Conservation (phyloP, 2,888 invertebrate species). For the Eurytoma californica region DNA sequence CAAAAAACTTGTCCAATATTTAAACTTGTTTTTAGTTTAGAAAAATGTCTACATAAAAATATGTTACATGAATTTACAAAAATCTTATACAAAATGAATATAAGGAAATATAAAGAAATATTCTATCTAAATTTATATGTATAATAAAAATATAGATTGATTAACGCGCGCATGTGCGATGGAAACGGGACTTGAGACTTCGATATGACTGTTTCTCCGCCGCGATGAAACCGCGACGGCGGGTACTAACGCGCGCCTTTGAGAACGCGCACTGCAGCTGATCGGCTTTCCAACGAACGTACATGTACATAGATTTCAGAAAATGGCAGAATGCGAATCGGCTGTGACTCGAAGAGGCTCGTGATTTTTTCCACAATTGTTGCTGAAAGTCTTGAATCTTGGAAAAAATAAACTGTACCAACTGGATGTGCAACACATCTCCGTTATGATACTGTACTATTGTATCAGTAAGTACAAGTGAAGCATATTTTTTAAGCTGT, state of each 20-base stretch:
- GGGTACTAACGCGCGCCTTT: slow-evolving; percentile 40
- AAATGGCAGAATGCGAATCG: slow-evolving; percentile 62
- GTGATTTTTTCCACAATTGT: not conserved
- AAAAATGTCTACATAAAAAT: no score
- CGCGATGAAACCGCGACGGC: no score
- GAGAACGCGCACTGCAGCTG: slow-evolving; percentile 60
- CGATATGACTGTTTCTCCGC: no score
- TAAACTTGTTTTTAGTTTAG: no score
- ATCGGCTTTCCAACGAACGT: slow-evolving; percentile 59
- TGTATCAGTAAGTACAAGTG: slow-evolving; percentile 22
- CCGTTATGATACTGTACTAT: slow-evolving; percentile 44
- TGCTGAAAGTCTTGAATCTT: slow-evolving; percentile 8
- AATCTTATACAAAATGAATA: no score
- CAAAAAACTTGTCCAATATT: no score
- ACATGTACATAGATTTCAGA: slow-evolving; percentile 57
- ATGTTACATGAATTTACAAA: no score
- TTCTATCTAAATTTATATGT: no score
- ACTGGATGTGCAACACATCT: not conserved
- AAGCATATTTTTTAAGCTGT: not conserved
- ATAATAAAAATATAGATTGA: no score
- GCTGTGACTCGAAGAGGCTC: not conserved
- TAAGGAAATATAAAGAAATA: no score
- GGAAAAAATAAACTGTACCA: not conserved
- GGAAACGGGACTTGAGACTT: no score
- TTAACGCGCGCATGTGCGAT: no score